Percentiles rank a stretch among this genome's conserved stretches.
Evolutionary conservation across 2,888 invertebrate genomes (phyloP).

Genomic region (Scaptomyza reducta): DNA sequence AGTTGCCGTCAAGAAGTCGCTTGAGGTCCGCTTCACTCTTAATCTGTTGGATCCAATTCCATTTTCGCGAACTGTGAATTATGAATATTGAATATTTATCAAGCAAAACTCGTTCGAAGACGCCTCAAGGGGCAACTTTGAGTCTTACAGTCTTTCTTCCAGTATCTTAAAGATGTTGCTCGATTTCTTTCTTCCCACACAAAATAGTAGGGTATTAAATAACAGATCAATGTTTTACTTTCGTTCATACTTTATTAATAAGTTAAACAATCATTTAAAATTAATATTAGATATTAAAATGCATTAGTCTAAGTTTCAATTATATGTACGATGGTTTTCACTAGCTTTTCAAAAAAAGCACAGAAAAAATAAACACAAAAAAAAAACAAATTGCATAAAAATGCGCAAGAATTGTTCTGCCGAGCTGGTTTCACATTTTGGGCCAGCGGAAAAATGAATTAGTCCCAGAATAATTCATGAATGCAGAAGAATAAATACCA

Average conservation of each 20-base stretch:
- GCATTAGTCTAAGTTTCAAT: slow-evolving; percentile 67
- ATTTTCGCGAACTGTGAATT: slow-evolving; percentile 40
- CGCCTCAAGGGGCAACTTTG: slow-evolving; percentile 18
- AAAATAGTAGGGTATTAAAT: not conserved
- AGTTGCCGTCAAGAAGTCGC: slow-evolving; percentile 33
- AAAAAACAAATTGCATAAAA: slow-evolving; percentile 65
- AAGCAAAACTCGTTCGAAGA: slow-evolving; percentile 22
- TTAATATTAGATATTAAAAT: slow-evolving; percentile 62
- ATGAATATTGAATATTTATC: slow-evolving; percentile 69
- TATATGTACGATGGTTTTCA: slow-evolving; percentile 33
- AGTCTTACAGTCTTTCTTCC: not conserved
- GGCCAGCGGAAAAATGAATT: slow-evolving; percentile 23
- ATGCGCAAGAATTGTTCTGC: slow-evolving; percentile 52
- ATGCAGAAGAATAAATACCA: slow-evolving; percentile 37
- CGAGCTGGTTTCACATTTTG: slow-evolving; percentile 15
- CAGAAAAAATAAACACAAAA: slow-evolving; percentile 38
- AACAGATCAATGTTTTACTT: slow-evolving; percentile 38
- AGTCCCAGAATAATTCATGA: slow-evolving; percentile 37
- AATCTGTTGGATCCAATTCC: slow-evolving; percentile 34
- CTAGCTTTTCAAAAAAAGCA: slow-evolving; percentile 56
- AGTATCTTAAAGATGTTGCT: slow-evolving; percentile 8
- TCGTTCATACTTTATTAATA: slow-evolving; percentile 65
- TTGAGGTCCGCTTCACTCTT: slow-evolving; percentile 28
- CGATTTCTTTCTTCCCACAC: slow-evolving; percentile 15
- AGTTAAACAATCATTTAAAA: slow-evolving; percentile 58